Evolutionary conservation across 2,888 invertebrate species (phyloP), one percentile per base, ranked within the genome.

Genomic region (Hyles lineata): DNA sequence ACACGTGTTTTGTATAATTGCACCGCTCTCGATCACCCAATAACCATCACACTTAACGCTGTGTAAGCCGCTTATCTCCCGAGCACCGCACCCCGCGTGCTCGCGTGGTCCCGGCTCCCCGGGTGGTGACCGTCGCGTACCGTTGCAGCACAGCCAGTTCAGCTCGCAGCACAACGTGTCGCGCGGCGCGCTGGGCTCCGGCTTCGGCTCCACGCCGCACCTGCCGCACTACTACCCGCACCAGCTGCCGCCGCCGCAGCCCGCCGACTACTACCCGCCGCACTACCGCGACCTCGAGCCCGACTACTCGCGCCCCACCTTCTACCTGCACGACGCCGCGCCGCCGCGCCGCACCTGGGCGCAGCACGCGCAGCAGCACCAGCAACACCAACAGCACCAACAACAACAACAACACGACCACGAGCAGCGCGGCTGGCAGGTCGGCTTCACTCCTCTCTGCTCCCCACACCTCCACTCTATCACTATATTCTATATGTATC

Each of bases 301-400:
- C 74, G 88, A 86, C 72, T 85, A 81, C 81, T 82, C 77, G 6
- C 77, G 83, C 75, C 95, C 96, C 79, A 96, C 97, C 89, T 97
- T 97, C 91, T 98, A 96, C 91, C 93, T 97, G 81, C 97, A 98
- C 87, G 97, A 97, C 85, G 90, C 91, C 76, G 90, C 95, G 78
- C 95, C 95, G 72, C 96, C 95, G 86, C 90, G 96, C 11, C 92
- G 96, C 80, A 97, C 96, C 2, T 97, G 97, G 97, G 96, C 96
- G 58, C 96, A 96, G 83, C 96, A 96, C 76, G 92, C 92, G 61
- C 80, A 78, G 62, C 78, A 77, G 32, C 72, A 72, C n/a, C 80
- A 23, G 23, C 67, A 67, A 43, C 77, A 80, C 52, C 79, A 77
- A 58, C 72, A 72, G 23, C 76, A 76, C 35, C 70, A 61, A 8